A percentile compares a stretch with the other conserved stretches of the same genome.
These are phyloP conservation scores for Beroe forskalii DNA, from an alignment of 37 sponge, comb jelly and placozoan species.

Conservation along the genomic window DNA sequence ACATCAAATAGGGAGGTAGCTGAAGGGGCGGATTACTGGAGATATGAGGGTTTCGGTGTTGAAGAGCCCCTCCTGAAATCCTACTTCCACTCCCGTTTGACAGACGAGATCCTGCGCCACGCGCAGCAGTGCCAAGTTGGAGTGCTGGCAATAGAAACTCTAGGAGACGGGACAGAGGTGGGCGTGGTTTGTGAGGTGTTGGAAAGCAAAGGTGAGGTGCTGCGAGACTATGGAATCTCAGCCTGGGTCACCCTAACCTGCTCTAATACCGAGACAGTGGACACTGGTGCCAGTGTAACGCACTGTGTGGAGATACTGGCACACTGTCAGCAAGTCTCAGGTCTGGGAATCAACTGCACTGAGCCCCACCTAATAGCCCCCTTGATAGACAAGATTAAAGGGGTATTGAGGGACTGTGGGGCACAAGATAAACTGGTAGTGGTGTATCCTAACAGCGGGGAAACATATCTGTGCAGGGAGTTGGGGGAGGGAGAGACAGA, in stretches of 20 bases:
- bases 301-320: background rate
- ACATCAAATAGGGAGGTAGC: background rate
- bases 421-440: slow-evolving; percentile 37
- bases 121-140: background rate
- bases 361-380: slow-evolving; percentile 1
- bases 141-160: slow-evolving; percentile 9
- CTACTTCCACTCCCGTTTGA: background rate
- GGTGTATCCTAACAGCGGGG: slow-evolving; percentile 31
- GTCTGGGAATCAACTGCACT: slow-evolving; percentile 18
- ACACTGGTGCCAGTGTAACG: background rate
- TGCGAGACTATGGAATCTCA: background rate
- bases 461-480: background rate
- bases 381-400: background rate
- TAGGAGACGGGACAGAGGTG: background rate
- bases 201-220: background rate
- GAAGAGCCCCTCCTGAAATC: background rate
- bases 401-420: background rate
- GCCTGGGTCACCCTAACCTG: slow-evolving; percentile 23
- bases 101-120: background rate
- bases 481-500: slow-evolving; percentile 1
- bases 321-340: background rate
- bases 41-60: background rate
- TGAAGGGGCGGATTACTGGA: background rate
- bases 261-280: background rate
- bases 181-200: background rate